Evolutionary conservation across 2,113 vertebrate species (phyloP), one percentile per base, ranked within the genome.

Genomic region (Lycocorax pyrrhopterus): DNA sequence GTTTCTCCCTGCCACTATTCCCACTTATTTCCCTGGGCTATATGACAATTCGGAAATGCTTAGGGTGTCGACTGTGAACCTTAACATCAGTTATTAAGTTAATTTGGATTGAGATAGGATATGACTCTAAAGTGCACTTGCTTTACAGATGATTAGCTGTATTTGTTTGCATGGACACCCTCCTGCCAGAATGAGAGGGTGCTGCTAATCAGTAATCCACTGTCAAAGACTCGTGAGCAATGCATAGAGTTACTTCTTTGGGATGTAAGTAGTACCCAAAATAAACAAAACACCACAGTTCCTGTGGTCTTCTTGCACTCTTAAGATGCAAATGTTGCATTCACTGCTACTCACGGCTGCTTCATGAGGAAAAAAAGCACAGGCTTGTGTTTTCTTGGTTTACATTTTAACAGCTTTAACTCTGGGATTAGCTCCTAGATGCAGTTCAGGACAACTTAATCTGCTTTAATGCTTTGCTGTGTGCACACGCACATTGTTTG

Each of bases 311-410:
- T 30, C 25, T 60, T 73, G 35, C 72, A 60, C 55, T 90, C 55
- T 94, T 93, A 77, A 92, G 64, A 86, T 94, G 94, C 91, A 95
- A 94, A 95, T 91, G 82, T 6, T 35, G 37, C 69, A 89, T 53
- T 32, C 43, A 16, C 5, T 44, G 46, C 37, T 41, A 20, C 56
- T 94, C 64, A 32, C 72, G 73, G 84, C 58, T 71, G 77, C 56
- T 83, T 73, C 84, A 56, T 58, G 44, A 73, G 73, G 73, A 60
- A 91, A 52, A 47, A 86, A 62, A 16, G 29, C 58, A 64, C 53
- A 72, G 84, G 37, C 52, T 75, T n/a, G 29, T 1, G 6, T 73
- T 69, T 71, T 19, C 82, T 79, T 96, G 59, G 64, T 89, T 58
- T 90, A 85, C 75, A 80, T 89, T 94, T 84, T 83, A 81, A 93